A percentile compares a stretch with the other conserved stretches of the same genome.
These are phyloP conservation scores for Naja naja DNA, from an alignment of 2,113 vertebrate genomes.

Conservation along the genomic window DNA sequence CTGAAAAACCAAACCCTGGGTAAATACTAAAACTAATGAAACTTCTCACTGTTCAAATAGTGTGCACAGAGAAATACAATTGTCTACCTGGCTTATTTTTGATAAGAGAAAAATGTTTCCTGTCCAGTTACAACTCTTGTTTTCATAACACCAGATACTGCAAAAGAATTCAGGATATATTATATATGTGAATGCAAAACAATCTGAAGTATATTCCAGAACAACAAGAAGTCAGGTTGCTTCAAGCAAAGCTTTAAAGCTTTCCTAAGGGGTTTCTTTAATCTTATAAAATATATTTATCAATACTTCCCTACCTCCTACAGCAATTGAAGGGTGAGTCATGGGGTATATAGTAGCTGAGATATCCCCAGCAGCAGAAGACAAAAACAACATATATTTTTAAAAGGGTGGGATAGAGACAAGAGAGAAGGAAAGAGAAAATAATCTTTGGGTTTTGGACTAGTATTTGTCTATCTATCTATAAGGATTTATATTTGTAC, in stretches of 20 bases:
- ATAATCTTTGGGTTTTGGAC: not conserved
- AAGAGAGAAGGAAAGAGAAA: too few relatives aligned
- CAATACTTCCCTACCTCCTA: conserved; percentile 56
- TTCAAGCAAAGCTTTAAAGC: conserved; percentile 53
- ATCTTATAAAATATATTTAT: conserved; percentile 54
- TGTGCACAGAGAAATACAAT: not conserved
- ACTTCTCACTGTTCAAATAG: not conserved
- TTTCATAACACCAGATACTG: conserved; percentile 12
- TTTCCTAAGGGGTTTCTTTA: conserved; percentile 47
- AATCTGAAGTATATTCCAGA: conserved; percentile 38
- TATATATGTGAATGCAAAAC: conserved; percentile 56
- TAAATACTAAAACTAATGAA: not conserved
- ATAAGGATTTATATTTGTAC: not conserved
- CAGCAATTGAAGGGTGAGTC: conserved; percentile 63
- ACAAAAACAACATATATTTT: conserved; percentile 37
- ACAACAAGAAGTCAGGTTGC: conserved; percentile 32
- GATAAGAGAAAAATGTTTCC: conserved; percentile 34
- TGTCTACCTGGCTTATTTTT: conserved; percentile 45
- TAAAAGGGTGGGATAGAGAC: not conserved
- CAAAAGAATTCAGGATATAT: conserved; percentile 11
- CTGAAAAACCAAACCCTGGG: not conserved
- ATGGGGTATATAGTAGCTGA: conserved; percentile 52
- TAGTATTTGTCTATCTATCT: conserved; percentile 17
- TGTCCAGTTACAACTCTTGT: conserved; percentile 48
- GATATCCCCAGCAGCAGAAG: conserved; percentile 27